These are phyloP conservation scores for Silurus lanzhouensis DNA, from an alignment of 2,797 vertebrate genomes.

Conservation along the genomic window DNA sequence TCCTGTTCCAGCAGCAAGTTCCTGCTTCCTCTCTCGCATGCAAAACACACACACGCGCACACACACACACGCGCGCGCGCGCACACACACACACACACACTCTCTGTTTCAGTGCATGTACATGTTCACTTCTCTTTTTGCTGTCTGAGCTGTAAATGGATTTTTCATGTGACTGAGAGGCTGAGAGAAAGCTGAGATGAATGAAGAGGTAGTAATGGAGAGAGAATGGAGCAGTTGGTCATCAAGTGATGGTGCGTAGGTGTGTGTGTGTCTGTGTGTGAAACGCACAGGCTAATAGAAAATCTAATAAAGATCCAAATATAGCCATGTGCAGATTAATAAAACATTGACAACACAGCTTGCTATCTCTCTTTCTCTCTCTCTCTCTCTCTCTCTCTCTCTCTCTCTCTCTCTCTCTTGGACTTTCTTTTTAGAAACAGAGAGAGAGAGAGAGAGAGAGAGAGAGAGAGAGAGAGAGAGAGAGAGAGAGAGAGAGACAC, in stretches of 20 bases:
- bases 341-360: constrained; percentile 34
- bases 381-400: not conserved
- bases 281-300: constrained; percentile 6
- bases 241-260: not conserved
- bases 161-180: constrained; percentile 68
- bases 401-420: not conserved
- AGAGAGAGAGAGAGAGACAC: not conserved
- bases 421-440: not conserved
- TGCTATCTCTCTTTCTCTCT: not conserved
- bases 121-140: constrained; percentile 36
- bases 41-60: constrained; percentile 29
- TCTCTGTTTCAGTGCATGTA: not conserved
- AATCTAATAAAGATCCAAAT: constrained; percentile 38
- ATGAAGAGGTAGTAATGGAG: not conserved
- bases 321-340: constrained; percentile 45
- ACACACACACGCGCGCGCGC: constrained; percentile 32
- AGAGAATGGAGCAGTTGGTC: not conserved
- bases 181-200: not conserved
- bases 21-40: constrained; percentile 35
- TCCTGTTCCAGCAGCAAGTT: constrained; percentile 4
- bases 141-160: constrained; percentile 67
- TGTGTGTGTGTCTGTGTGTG: not conserved
- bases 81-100: not conserved
- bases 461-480: not conserved
- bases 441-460: not conserved